Evolutionary conservation across 64 coral and sea anemone genomes (phyloP), one percentile per base, ranked within the genome.

Genomic region (Montipora sp.): DNA sequence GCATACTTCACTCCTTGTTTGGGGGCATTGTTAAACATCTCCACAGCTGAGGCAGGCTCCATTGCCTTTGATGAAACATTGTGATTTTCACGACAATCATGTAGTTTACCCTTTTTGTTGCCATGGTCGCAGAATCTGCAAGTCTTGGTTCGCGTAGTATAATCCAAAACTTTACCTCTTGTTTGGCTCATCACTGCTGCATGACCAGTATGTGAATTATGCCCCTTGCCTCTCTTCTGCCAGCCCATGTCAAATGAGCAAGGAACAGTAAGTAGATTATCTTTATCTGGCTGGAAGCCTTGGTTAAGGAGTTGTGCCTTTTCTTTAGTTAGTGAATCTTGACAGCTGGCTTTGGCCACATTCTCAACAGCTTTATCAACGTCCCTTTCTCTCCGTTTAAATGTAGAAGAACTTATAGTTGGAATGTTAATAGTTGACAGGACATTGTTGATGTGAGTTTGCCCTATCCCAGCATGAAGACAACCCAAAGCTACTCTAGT

Each of bases 41-140:
- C 84, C 15, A 91, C 89, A 83, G 83, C 94, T 73, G 60, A 23
- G 63, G 89, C 65, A 58, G 94, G 94, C 71, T 91, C 89, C 94
- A 92, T 95, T 63, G 89, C 83, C 43, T 92, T 95, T 46, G 94
- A 95, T 16, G 94, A 95, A 15, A 13, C 94, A 55, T 20, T 51
- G 80, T 95, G 94, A 36, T 91, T 91, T 80, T 91, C 79, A 19
- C 93, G 18, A 75, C 93, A 95, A 73, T 95, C 88, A 87, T 95
- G 93, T 14, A 4, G 46, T 87, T 85, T 84, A 5, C 49, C 55
- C 22, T 53, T 44, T 44, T 24, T 90, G 19, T 85, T 95, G 49
- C 73, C 79, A 87, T 75, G 11, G 8, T 87, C 24, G 78, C 84
- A 95, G 71, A 67, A 89, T n/a, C 89, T 53, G 24, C 84, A 92